Evolutionary conservation across 1,140 invertebrate species (phyloP).

Genomic region (Muscidifurax raptorellus): DNA sequence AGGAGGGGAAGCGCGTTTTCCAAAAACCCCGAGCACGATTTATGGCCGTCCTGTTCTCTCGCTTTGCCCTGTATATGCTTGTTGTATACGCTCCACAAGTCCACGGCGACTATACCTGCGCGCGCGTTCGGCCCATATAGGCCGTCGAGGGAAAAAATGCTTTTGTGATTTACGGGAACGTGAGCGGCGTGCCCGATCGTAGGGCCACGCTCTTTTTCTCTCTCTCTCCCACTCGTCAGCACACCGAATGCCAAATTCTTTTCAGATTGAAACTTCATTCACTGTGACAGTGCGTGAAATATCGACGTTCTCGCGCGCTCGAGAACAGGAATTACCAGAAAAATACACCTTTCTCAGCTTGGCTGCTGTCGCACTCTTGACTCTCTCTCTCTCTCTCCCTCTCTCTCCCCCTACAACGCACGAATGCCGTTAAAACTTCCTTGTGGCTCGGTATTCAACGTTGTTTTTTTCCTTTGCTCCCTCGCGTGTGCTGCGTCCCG

Average conservation of each 20-base stretch:
- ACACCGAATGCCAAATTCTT: background rate
- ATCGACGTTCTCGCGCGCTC: background rate
- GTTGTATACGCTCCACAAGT: background rate
- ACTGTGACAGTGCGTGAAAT: background rate
- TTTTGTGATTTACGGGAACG: slow-evolving; percentile 2
- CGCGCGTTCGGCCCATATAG: too few species aligned
- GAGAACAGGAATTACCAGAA: background rate
- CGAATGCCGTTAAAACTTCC: background rate
- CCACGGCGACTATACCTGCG: background rate
- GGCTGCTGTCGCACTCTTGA: too few species aligned
- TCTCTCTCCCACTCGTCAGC: slow-evolving; percentile 31
- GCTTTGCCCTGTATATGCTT: too few species aligned
- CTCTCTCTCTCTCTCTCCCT: too few species aligned
- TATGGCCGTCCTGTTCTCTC: background rate
- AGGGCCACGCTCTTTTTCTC: background rate
- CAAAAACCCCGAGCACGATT: background rate
- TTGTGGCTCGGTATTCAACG: background rate
- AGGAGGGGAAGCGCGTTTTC: background rate
- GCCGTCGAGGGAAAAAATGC: background rate
- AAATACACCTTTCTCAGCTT: background rate
- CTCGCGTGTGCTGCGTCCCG: too few species aligned
- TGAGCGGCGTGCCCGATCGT: background rate
- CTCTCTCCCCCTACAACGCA: background rate
- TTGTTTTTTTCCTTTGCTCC: background rate
- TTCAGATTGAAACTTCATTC: slow-evolving; percentile 2